phyloP scores from a whole-genome alignment of 1,140 invertebrate genomes.

The Megalopta genalis region DNA sequence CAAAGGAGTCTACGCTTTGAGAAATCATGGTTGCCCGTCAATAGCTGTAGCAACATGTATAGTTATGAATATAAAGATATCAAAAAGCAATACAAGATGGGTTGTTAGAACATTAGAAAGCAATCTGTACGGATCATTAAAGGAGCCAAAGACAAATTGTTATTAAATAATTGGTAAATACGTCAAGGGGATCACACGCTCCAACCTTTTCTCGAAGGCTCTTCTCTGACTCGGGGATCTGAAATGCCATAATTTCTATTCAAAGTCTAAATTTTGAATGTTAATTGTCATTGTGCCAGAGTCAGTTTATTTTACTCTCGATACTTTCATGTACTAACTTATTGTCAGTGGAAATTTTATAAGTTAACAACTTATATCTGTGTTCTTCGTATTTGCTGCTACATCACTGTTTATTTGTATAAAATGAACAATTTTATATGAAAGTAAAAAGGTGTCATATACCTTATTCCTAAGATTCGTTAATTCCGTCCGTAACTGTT shows the following conservation, averaged over 20 bases:
- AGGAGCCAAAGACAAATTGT: slow-evolving; percentile 76
- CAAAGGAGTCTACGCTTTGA: slow-evolving; percentile 40
- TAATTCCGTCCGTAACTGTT: slow-evolving; percentile 85
- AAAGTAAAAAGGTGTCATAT: slow-evolving; percentile 30
- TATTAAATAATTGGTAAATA: slow-evolving; percentile 77
- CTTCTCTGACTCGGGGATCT: slow-evolving; percentile 80
- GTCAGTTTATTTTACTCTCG: slow-evolving; percentile 49
- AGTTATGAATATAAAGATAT: slow-evolving; percentile 65
- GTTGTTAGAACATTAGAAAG: slow-evolving; percentile 76
- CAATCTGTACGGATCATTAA: slow-evolving; percentile 74
- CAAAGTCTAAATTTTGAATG: slow-evolving; percentile 66
- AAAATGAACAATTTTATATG: not conserved
- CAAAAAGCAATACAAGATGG: slow-evolving; percentile 69
- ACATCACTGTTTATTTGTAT: slow-evolving; percentile 16
- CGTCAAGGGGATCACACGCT: slow-evolving; percentile 76
- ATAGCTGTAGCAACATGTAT: slow-evolving; percentile 55
- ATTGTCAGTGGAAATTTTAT: slow-evolving; percentile 20
- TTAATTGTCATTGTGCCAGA: slow-evolving; percentile 39
- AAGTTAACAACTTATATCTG: slow-evolving; percentile 26
- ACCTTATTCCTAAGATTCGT: slow-evolving; percentile 79
- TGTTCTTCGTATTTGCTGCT: slow-evolving; percentile 26
- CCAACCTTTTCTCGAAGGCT: slow-evolving; percentile 79
- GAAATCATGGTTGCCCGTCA: slow-evolving; percentile 51
- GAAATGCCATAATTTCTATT: slow-evolving; percentile 78
- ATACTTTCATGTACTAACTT: slow-evolving; percentile 27